Evolutionary conservation across 2,113 vertebrate genomes (phyloP).

Genomic region (Tinamus guttatus): DNA sequence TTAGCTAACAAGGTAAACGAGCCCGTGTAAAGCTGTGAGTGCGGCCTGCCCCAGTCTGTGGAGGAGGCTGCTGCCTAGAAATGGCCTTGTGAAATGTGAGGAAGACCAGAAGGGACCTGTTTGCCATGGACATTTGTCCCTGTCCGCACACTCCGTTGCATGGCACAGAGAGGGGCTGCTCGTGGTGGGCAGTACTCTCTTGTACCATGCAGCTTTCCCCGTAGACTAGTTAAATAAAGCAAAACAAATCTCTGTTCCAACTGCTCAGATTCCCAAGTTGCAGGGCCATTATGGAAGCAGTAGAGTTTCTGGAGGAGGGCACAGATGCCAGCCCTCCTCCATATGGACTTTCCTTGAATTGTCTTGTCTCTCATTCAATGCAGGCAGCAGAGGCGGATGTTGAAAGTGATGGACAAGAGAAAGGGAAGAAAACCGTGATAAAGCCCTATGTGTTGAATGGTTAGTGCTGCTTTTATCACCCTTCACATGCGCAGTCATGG

Average conservation of each 20-base stretch:
- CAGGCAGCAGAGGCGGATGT: conserved; percentile 72
- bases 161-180: neutral
- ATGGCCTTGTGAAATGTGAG: accelerated
- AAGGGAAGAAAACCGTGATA: conserved; percentile 53
- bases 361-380: neutral
- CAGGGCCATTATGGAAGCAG: neutral
- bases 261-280: neutral
- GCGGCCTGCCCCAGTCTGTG: accelerated
- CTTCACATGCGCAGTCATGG: neutral
- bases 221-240: accelerated
- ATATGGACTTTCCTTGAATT: neutral
- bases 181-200: neutral
- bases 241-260: neutral
- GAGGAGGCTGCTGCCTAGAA: accelerated
- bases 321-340: neutral
- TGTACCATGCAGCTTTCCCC: neutral
- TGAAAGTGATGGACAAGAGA: neutral
- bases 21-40: neutral
- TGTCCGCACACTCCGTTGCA: neutral
- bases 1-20: neutral
- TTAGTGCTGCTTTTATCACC: conserved; percentile 43
- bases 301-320: neutral
- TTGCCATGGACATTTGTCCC: neutral
- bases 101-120: neutral
- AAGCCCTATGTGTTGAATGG: conserved; percentile 82